A percentile compares a stretch with the other conserved stretches of the same genome.
phyloP scores from a whole-genome alignment of 2,888 invertebrate species.

The Osmoderma eremita region DNA sequence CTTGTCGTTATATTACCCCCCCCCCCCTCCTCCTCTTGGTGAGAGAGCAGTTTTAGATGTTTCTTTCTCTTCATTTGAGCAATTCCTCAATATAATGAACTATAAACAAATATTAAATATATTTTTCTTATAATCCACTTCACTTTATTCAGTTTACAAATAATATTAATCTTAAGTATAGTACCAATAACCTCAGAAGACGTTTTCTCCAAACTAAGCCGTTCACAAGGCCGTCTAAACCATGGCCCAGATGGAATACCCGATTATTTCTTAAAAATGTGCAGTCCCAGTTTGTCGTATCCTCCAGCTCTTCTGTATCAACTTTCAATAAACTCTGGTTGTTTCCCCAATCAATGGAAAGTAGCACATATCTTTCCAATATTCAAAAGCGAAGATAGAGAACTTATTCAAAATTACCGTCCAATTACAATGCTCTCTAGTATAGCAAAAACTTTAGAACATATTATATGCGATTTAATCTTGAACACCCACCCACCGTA shows the following conservation, averaged over 20 bases:
- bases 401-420: not conserved
- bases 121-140: no score
- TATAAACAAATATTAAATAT: no score
- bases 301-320: not conserved
- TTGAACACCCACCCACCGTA: not conserved
- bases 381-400: not conserved
- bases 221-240: not conserved
- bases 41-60: no score
- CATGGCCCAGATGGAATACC: not conserved
- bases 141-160: not conserved
- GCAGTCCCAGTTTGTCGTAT: not conserved
- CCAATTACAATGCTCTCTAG: not conserved
- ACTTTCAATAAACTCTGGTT: no score
- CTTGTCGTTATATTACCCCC: no score
- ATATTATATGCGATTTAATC: not conserved
- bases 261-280: not conserved
- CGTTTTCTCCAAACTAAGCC: not conserved
- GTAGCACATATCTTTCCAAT: not conserved
- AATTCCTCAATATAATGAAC: no score
- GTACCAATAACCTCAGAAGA: not conserved
- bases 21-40: no score
- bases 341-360: not conserved
- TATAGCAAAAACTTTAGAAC: no score
- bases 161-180: not conserved
- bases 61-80: no score